These are phyloP conservation scores for Mohoua ochrocephala DNA, from an alignment of 2,113 vertebrate species.

Conservation along the genomic window DNA sequence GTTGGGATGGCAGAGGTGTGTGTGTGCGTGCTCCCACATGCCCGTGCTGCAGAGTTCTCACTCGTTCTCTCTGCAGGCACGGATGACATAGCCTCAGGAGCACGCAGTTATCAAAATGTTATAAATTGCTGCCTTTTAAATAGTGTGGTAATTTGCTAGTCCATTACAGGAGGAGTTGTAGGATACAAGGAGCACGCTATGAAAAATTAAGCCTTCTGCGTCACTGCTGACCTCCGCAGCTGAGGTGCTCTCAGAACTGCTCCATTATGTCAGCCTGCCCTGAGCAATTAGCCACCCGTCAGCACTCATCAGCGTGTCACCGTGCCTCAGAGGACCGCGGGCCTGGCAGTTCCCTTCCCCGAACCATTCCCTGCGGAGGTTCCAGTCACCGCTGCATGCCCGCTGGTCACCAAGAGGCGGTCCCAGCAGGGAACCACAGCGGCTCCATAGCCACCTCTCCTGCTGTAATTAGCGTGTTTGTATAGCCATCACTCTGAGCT, in stretches of 20 bases:
- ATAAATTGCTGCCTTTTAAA: constrained; percentile 32
- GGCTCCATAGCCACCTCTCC: neutral
- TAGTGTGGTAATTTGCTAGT: constrained; percentile 19
- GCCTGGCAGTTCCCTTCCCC: neutral
- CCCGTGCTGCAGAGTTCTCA: neutral
- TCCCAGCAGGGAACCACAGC: neutral
- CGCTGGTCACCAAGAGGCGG: neutral
- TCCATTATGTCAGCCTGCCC: neutral
- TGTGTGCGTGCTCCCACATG: accelerated
- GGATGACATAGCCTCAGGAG: neutral
- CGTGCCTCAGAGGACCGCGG: neutral
- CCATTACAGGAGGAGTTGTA: constrained; percentile 16
- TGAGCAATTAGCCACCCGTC: neutral
- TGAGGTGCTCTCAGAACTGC: neutral
- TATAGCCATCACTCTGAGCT: neutral
- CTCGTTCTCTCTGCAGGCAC: neutral
- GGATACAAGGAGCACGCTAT: neutral
- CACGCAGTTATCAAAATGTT: constrained; percentile 1
- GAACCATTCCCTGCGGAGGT: accelerated
- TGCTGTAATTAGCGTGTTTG: neutral
- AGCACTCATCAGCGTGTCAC: neutral
- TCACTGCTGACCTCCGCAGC: neutral
- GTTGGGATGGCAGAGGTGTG: neutral
- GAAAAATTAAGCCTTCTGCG: neutral
- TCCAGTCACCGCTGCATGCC: accelerated